Evolutionary conservation across 2,113 vertebrate species (phyloP), one percentile per base, ranked within the genome.

Genomic region (Illadopsis cleaveri): DNA sequence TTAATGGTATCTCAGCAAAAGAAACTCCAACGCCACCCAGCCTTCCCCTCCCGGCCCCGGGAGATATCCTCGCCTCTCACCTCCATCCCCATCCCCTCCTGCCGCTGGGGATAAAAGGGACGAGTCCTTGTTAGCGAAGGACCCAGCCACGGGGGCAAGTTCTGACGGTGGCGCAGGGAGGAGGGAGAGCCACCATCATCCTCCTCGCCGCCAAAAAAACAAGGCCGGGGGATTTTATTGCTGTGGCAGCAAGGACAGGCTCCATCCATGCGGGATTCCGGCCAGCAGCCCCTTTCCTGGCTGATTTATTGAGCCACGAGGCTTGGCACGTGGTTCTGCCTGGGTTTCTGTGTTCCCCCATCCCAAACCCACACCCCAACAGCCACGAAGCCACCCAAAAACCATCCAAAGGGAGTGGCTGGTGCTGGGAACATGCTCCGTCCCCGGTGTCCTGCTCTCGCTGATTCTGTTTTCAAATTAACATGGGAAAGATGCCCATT

Each of bases 1-100:
- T 97, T 98, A 98, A 98, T 98, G 98, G 98, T 98, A 98, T 97
- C 98, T 97, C 97, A 47, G 89, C 96, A 96, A 96, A 96, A 95
- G 89, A 97, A 97, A 95, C 92, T 96, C 92, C 92, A 73, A 94
- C 89, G 85, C 96, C 90, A 90, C 96, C 84, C 92, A 94, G 85
- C 96, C 92, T 95, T 94, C 94, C 84, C 94, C 95, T 93, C 86
- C 92, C 86, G 89, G 94, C 89, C 89, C 89, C 86, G 78, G 69
- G 92, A 89, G 86, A 81, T 66, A 90, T 93, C 88, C 82, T 81
- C 68, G 66, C 89, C 91, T 90, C 93, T 94, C 87, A 83, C 94
- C 94, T 89, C 84, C 89, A 82, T 83, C 71, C 93, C 66, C 48
- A 15, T 76, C 78, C 94, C 95, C 95, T 95, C 94, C 95, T 28